phyloP scores from a whole-genome alignment of 2,888 invertebrate genomes.

The Cryptocephalus primarius region DNA sequence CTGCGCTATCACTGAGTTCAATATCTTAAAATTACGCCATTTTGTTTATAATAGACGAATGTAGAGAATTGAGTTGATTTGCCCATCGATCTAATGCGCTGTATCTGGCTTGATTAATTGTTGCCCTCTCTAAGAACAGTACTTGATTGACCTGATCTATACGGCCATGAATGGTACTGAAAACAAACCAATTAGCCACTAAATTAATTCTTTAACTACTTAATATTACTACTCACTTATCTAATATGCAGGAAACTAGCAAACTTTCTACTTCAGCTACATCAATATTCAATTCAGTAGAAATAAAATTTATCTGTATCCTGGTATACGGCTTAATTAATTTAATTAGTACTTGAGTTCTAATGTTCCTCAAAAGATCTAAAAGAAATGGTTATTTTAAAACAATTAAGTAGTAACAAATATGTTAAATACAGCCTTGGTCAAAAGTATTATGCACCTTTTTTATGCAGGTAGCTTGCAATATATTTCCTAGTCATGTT shows the following conservation, averaged over 20 bases:
- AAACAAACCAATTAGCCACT: slow-evolving; percentile 12
- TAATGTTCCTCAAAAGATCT: slow-evolving; percentile 88
- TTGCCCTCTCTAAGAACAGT: slow-evolving; percentile 71
- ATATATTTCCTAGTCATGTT: too few species aligned
- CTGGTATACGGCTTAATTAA: slow-evolving; percentile 96
- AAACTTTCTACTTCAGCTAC: slow-evolving; percentile 92
- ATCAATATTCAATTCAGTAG: slow-evolving; percentile 87
- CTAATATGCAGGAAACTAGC: slow-evolving; percentile 93
- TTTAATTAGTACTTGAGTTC: slow-evolving; percentile 95
- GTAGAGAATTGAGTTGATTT: slow-evolving; percentile 76
- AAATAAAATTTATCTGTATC: slow-evolving; percentile 96
- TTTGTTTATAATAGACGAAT: slow-evolving; percentile 85
- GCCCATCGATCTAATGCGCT: slow-evolving; percentile 95
- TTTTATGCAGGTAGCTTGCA: too few species aligned
- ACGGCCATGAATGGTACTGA: slow-evolving; percentile 72
- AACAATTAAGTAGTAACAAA: too few species aligned
- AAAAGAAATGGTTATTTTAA: slow-evolving; percentile 2
- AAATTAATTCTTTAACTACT: background rate
- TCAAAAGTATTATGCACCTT: too few species aligned
- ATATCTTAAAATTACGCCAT: slow-evolving; percentile 43
- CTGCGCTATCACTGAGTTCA: slow-evolving; percentile 14
- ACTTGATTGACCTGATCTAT: slow-evolving; percentile 94
- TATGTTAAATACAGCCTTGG: too few species aligned
- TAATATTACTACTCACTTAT: slow-evolving; percentile 58
- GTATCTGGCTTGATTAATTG: slow-evolving; percentile 77